phyloP scores from a whole-genome alignment of 64 coral and sea anemone species.

The Exaiptasia diaphana region DNA sequence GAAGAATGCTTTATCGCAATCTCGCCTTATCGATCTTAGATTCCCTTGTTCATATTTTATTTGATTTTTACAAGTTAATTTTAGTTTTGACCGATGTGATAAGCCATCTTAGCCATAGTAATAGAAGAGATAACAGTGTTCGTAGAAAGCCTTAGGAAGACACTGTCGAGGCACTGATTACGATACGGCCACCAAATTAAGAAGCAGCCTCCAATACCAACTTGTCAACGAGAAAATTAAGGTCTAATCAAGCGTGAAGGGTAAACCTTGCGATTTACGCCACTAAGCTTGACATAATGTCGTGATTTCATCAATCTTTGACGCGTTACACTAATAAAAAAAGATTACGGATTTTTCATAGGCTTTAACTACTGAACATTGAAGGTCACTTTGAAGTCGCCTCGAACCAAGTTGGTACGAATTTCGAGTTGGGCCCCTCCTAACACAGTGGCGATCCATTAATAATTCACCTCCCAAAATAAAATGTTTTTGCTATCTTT shows the following conservation, averaged over 20 bases:
- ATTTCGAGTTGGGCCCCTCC: background rate
- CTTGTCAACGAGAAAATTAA: background rate
- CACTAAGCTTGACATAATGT: background rate
- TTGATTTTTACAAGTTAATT: conserved; percentile 20
- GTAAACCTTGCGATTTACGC: background rate
- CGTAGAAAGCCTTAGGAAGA: background rate
- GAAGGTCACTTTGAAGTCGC: background rate
- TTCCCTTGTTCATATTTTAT: background rate
- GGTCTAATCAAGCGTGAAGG: background rate
- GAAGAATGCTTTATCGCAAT: background rate
- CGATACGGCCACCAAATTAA: background rate
- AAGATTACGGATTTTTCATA: background rate
- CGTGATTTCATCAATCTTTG: background rate
- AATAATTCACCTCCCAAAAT: background rate
- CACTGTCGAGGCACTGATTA: background rate
- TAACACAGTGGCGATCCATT: background rate
- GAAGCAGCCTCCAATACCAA: background rate
- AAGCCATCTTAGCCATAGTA: background rate
- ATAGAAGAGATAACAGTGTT: background rate
- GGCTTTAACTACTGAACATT: background rate
- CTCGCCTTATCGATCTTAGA: background rate
- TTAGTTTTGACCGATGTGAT: background rate
- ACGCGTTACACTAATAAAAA: background rate
- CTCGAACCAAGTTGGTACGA: background rate
- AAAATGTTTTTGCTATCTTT: background rate